Conservation (phyloP, 2,797 vertebrate genomes). For the Takifugu ocellatus region DNA sequence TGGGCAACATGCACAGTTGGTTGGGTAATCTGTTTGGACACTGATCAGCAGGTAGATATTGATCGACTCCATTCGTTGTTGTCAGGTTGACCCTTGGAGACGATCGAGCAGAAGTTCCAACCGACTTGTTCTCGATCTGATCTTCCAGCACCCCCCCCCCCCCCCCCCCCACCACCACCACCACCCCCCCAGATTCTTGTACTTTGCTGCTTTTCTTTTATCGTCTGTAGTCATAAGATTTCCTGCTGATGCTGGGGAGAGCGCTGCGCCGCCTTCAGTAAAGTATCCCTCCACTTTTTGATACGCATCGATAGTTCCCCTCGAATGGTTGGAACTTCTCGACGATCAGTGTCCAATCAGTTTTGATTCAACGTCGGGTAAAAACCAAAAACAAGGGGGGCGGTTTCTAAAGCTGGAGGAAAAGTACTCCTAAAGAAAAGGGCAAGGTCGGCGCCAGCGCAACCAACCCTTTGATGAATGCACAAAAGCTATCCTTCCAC, state of each 20-base stretch:
- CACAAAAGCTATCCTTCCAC: constrained; percentile 58
- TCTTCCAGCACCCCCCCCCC: too few relatives aligned
- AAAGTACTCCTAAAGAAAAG: constrained; percentile 11
- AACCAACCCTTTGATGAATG: constrained; percentile 38
- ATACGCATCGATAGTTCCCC: background rate
- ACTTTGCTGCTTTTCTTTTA: too few relatives aligned
- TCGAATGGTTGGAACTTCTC: background rate
- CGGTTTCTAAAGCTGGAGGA: constrained; percentile 3
- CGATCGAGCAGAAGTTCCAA: too few relatives aligned
- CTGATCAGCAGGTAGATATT: constrained; percentile 12
- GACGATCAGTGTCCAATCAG: constrained; percentile 32
- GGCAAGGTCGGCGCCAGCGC: constrained; percentile 1
- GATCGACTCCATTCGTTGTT: too few relatives aligned
- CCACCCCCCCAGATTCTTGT: too few relatives aligned
- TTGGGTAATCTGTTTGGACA: constrained; percentile 31
- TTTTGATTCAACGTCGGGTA: constrained; percentile 13
- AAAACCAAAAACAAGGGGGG: constrained; percentile 3
- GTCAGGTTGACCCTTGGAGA: too few relatives aligned
- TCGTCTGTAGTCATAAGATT: too few relatives aligned
- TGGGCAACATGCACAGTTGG: constrained; percentile 8
- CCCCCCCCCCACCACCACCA: too few relatives aligned
- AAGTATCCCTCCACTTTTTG: background rate
- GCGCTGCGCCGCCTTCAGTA: too few relatives aligned
- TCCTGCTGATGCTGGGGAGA: too few relatives aligned
- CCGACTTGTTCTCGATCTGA: too few relatives aligned